phyloP scores from a whole-genome alignment of 2,888 invertebrate genomes.

The Pseudolycoriella hygida region DNA sequence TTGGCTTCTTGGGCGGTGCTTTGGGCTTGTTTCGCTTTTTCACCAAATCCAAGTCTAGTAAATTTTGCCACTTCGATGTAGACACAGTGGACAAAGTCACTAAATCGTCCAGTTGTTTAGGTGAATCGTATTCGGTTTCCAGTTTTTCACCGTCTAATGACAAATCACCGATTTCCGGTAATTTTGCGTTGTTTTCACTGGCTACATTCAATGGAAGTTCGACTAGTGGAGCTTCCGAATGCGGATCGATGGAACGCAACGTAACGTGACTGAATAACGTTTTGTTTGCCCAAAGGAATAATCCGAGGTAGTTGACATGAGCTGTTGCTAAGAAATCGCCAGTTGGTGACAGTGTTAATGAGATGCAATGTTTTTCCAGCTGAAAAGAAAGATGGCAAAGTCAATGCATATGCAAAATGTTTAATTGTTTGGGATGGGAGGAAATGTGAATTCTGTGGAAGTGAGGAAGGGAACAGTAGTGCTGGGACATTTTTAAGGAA shows the following conservation, averaged over 20 bases:
- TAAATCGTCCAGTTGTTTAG: slow-evolving; percentile 35
- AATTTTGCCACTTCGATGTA: slow-evolving; percentile 79
- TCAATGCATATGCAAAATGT: too few species aligned
- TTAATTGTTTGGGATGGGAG: too few species aligned
- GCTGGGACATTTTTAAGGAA: too few species aligned
- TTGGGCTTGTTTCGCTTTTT: slow-evolving; percentile 81
- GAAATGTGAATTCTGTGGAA: too few species aligned
- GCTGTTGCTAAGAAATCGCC: slow-evolving; percentile 81
- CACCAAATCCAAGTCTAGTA: slow-evolving; percentile 71
- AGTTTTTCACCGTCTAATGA: slow-evolving; percentile 21
- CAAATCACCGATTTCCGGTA: slow-evolving; percentile 12
- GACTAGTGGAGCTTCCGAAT: slow-evolving; percentile 33
- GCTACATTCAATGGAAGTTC: slow-evolving; percentile 29
- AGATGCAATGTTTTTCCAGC: slow-evolving; percentile 66
- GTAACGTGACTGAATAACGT: slow-evolving; percentile 67
- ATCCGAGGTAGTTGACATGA: slow-evolving; percentile 73
- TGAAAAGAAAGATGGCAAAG: slow-evolving; percentile 23
- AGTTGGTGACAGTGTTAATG: slow-evolving; percentile 75
- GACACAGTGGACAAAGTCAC: slow-evolving; percentile 74
- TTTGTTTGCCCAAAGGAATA: slow-evolving; percentile 88
- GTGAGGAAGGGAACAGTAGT: too few species aligned
- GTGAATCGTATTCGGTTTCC: slow-evolving; percentile 21
- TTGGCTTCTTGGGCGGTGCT: slow-evolving; percentile 60
- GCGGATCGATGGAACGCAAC: slow-evolving; percentile 47
- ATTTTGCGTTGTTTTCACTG: slow-evolving; percentile 14